Percentiles rank a stretch among this genome's conserved stretches.
Evolutionary conservation across 2,888 invertebrate genomes (phyloP).

Genomic region (Sarcophaga rosellei): DNA sequence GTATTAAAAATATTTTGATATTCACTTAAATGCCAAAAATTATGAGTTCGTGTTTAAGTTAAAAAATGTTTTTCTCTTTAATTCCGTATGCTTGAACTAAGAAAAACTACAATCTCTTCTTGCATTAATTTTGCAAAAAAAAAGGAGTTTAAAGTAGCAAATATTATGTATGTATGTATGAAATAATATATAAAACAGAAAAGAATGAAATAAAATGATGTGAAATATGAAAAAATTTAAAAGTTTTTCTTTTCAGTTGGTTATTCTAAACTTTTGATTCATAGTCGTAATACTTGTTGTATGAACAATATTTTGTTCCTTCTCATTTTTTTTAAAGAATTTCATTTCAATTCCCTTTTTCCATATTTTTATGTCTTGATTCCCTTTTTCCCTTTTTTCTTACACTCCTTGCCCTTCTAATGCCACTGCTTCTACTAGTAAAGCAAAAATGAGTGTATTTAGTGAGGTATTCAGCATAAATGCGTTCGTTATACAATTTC

Average conservation of each 20-base stretch:
- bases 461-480: conserved; percentile 26
- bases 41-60: conserved; percentile 42
- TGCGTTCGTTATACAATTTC: conserved; percentile 39
- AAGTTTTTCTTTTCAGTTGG: conserved; percentile 12
- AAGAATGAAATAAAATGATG: too few species aligned
- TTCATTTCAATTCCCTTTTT: conserved; percentile 36
- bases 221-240: conserved; percentile 5
- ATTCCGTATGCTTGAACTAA: conserved; percentile 25
- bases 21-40: conserved; percentile 33
- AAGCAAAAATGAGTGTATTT: conserved; percentile 2
- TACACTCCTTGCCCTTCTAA: background rate
- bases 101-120: conserved; percentile 16
- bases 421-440: too few species aligned
- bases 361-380: too few species aligned
- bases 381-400: background rate
- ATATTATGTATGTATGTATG: too few species aligned
- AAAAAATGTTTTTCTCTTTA: background rate
- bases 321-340: background rate
- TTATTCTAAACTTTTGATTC: conserved; percentile 58
- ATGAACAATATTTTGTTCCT: conserved; percentile 26
- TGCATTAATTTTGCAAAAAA: background rate
- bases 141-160: background rate
- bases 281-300: conserved; percentile 30
- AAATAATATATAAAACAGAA: too few species aligned
- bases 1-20: conserved; percentile 15